Percentiles rank a stretch among this genome's conserved stretches.
Conservation (phyloP, 2,888 invertebrate genomes). For the Eledona agricola region DNA sequence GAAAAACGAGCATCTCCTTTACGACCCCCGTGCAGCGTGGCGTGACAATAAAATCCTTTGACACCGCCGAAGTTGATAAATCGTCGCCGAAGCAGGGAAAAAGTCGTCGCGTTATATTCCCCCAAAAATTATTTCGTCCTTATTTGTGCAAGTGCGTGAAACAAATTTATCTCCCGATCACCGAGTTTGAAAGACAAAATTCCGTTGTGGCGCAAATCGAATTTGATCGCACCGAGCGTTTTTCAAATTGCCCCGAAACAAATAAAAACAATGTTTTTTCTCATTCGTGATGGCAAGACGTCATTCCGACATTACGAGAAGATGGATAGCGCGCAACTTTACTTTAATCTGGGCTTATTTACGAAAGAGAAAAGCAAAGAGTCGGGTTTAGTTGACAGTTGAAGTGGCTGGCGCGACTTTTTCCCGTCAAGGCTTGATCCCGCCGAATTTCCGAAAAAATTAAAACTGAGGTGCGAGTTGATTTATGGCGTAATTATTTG, state of each 20-base stretch:
- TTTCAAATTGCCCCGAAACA: conserved; percentile 21
- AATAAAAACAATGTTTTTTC: conserved; percentile 33
- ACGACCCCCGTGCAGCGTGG: conserved; percentile 22
- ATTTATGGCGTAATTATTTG: conserved; percentile 53
- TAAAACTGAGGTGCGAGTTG: conserved; percentile 34
- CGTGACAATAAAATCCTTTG: conserved; percentile 34
- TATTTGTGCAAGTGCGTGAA: conserved; percentile 21
- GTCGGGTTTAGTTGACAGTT: conserved; percentile 37
- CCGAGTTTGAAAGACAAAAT: conserved; percentile 24
- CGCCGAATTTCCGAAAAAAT: conserved; percentile 28
- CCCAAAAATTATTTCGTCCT: conserved; percentile 30
- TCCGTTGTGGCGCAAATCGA: conserved; percentile 13
- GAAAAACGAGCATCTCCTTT: conserved; percentile 20
- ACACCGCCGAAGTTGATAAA: conserved; percentile 36
- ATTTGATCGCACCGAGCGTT: conserved; percentile 13
- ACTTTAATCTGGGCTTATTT: conserved; percentile 46
- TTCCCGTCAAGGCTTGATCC: conserved; percentile 45
- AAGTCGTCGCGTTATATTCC: conserved; percentile 15
- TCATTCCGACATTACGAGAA: conserved; percentile 41
- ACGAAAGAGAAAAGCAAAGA: conserved; percentile 39
- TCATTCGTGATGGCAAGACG: conserved; percentile 35
- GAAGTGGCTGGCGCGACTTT: conserved; percentile 44
- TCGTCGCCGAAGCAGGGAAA: conserved; percentile 27
- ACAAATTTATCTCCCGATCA: conserved; percentile 22
- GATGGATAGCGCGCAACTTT: conserved; percentile 43